Percentiles rank a stretch among this genome's conserved stretches.
Conservation (phyloP, 2,113 vertebrate genomes). For the Cranoglanis bouderius region DNA sequence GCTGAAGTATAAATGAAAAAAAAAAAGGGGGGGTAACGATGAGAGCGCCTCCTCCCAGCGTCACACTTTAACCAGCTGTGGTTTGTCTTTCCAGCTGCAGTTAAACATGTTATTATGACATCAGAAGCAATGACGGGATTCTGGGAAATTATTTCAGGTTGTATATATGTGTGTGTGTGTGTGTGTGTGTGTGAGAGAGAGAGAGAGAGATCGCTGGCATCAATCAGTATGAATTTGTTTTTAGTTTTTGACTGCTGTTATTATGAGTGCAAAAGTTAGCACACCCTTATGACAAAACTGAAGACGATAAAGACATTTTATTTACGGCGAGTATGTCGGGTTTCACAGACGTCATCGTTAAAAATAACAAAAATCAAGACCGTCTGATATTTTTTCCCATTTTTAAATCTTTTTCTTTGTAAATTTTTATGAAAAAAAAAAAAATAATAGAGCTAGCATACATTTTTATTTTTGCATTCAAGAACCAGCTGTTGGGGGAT, state of each 20-base stretch:
- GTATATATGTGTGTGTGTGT: neutral
- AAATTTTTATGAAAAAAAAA: no score
- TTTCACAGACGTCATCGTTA: neutral
- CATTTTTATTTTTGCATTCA: no score
- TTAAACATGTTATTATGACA: slow-evolving; percentile 4
- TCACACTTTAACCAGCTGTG: slow-evolving; percentile 9
- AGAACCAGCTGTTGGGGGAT: no score
- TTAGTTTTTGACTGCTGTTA: neutral
- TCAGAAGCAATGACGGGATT: neutral
- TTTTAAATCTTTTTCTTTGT: no score
- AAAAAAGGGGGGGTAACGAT: neutral
- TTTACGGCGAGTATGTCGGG: neutral
- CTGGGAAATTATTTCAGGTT: neutral
- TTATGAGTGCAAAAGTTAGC: neutral
- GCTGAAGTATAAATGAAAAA: neutral
- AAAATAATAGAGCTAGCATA: no score
- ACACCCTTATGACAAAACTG: neutral
- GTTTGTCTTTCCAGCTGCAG: slow-evolving; percentile 1
- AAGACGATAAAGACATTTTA: neutral
- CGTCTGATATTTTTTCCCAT: neutral
- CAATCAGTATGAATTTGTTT: neutral
- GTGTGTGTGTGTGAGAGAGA: neutral
- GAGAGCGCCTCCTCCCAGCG: neutral
- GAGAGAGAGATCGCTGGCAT: neutral
- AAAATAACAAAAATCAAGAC: no score